A percentile compares a stretch with the other conserved stretches of the same genome.
phyloP scores from a whole-genome alignment of 2,797 vertebrate species.

The Myotis daubentonii region DNA sequence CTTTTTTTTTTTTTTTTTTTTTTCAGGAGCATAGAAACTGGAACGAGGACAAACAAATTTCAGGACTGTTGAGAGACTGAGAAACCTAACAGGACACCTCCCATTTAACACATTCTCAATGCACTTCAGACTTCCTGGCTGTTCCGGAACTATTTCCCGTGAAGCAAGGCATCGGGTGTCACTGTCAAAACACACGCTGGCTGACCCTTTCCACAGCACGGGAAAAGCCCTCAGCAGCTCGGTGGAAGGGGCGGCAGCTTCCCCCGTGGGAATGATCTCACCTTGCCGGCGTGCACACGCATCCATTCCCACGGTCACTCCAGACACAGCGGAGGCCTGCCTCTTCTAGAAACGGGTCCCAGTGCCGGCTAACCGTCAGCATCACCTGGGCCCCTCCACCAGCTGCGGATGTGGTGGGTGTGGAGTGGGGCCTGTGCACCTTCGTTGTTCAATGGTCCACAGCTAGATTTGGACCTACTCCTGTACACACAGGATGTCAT shows the following conservation, averaged over 20 bases:
- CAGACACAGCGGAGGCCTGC: neutral
- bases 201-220: conserved; percentile 66
- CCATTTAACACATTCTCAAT: conserved; percentile 73
- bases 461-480: neutral
- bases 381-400: neutral
- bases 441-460: neutral
- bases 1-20: conserved; percentile 16
- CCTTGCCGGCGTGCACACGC: neutral
- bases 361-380: neutral
- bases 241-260: neutral
- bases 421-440: neutral
- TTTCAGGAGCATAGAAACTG: conserved; percentile 63
- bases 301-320: neutral
- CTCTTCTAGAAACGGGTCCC: neutral
- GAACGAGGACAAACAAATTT: conserved; percentile 68
- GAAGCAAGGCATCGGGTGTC: conserved; percentile 72
- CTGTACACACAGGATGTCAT: neutral
- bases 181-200: conserved; percentile 67
- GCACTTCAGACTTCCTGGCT: conserved; percentile 67
- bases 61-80: conserved; percentile 65
- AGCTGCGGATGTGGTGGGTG: neutral
- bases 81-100: conserved; percentile 70
- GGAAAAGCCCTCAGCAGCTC: neutral
- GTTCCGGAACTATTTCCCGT: conserved; percentile 60
- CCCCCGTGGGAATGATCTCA: neutral